Conservation (phyloP, 2,888 invertebrate species). For the Heliconius ethilla region DNA sequence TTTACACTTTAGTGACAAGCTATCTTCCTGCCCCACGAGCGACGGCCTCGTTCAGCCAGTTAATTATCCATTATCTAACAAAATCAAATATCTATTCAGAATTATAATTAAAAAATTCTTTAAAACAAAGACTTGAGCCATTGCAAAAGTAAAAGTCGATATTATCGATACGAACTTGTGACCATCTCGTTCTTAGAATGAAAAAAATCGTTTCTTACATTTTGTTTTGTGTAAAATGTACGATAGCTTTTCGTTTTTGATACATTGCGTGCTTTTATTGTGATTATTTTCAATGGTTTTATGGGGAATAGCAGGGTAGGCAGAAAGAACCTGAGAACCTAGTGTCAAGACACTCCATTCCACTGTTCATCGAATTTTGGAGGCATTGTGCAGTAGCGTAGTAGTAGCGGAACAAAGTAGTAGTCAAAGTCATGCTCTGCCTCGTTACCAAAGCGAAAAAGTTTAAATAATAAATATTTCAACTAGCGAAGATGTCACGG, state of each 20-base stretch:
- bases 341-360: neutral
- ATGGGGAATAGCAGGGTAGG: too few species aligned
- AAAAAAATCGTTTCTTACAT: neutral
- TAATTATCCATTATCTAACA: slow-evolving; percentile 17
- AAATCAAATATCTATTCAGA: slow-evolving; percentile 15
- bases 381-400: too few species aligned
- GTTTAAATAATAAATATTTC: neutral
- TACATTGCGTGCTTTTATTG: slow-evolving; percentile 13
- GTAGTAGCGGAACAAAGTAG: too few species aligned
- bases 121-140: slow-evolving; percentile 35
- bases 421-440: too few species aligned
- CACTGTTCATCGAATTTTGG: too few species aligned
- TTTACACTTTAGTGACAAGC: neutral
- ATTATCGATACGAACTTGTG: slow-evolving; percentile 23
- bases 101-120: slow-evolving; percentile 37
- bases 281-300: too few species aligned
- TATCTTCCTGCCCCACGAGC: too few species aligned
- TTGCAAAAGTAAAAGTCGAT: slow-evolving; percentile 38
- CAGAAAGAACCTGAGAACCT: neutral
- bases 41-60: neutral
- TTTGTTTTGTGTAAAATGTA: neutral
- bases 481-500: too few species aligned
- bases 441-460: too few species aligned
- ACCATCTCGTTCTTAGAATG: slow-evolving; percentile 26
- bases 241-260: neutral